Conservation (phyloP, 1,140 invertebrate species). For the Panagrolaimus sp. region DNA sequence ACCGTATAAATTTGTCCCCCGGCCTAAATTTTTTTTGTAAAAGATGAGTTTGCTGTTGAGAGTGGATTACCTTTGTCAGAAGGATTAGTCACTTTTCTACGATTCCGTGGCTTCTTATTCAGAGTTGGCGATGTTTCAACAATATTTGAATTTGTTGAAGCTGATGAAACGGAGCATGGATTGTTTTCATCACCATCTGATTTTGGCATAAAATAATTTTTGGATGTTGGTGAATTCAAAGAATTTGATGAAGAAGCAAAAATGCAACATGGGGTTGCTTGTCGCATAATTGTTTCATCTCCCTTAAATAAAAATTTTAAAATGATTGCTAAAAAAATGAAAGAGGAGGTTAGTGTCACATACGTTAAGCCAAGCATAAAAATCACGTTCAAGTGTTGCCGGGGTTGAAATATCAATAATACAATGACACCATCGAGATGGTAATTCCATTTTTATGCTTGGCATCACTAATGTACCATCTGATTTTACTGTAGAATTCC, state of each 20-base stretch:
- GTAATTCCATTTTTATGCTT: neutral
- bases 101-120: constrained; percentile 19
- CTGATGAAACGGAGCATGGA: neutral
- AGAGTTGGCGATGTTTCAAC: neutral
- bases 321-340: neutral
- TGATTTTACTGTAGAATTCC: constrained; percentile 1
- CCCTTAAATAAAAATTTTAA: neutral
- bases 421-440: constrained; percentile 35
- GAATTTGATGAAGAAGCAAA: constrained; percentile 5
- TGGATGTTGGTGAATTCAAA: neutral
- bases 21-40: constrained; percentile 16
- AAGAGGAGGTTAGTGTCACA: constrained; percentile 19
- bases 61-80: constrained; percentile 18
- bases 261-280: neutral
- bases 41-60: constrained; percentile 1
- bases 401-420: constrained; percentile 54
- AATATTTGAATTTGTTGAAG: constrained; percentile 14
- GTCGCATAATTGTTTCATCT: neutral
- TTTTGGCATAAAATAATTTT: constrained; percentile 17
- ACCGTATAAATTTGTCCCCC: constrained; percentile 57
- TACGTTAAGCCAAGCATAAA: constrained; percentile 56
- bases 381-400: constrained; percentile 50
- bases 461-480: neutral
- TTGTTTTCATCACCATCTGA: constrained; percentile 9
- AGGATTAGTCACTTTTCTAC: constrained; percentile 15